Percentiles rank a stretch among this genome's conserved stretches.
These are phyloP conservation scores for Ostrea denselamellosa DNA, from an alignment of 1,140 invertebrate genomes.

Conservation along the genomic window DNA sequence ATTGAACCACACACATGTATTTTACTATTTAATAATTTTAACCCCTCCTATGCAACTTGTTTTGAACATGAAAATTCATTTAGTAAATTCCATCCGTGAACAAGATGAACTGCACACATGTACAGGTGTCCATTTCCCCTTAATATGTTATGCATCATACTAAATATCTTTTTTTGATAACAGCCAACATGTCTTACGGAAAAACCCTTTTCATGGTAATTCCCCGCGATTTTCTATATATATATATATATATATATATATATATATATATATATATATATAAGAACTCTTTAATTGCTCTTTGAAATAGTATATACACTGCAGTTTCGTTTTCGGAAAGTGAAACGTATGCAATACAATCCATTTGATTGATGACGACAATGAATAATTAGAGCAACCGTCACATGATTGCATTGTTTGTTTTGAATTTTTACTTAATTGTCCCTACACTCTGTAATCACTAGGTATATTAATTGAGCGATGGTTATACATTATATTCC, in stretches of 20 bases:
- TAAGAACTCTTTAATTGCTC: not conserved
- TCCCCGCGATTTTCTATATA: not conserved
- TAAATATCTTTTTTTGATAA: not conserved
- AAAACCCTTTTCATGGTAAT: not conserved
- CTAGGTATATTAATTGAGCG: not conserved
- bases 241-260: not conserved
- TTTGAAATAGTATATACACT: not conserved
- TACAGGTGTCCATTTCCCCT: no score
- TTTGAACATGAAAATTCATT: no score
- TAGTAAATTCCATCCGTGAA: no score
- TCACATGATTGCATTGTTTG: not conserved
- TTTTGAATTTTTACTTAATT: not conserved
- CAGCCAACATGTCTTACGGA: not conserved
- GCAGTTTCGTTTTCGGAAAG: constrained; percentile 10
- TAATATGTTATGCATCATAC: not conserved
- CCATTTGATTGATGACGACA: not conserved
- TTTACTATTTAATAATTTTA: no score
- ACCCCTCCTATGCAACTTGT: no score
- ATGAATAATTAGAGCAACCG: not conserved
- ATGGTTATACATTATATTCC: not conserved
- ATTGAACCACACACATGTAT: no score
- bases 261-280: not conserved
- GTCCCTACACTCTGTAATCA: not conserved
- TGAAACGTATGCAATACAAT: not conserved
- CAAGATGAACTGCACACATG: no score